These are phyloP conservation scores for Archivesica marissinica DNA, from an alignment of 1,140 invertebrate species.

Conservation along the genomic window DNA sequence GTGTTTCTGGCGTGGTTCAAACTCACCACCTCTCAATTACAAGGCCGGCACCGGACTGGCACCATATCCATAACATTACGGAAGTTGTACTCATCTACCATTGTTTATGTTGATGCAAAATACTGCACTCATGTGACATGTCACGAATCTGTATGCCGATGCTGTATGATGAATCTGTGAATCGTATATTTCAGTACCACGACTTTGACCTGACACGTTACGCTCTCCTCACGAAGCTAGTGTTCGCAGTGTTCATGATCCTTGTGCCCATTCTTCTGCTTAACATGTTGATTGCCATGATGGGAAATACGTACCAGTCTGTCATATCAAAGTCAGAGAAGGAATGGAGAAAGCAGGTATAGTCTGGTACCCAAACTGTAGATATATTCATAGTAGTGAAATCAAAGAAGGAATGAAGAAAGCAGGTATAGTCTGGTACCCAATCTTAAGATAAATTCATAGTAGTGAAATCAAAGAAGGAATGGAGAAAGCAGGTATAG, in stretches of 20 bases:
- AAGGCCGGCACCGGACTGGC: no score
- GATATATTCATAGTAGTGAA: constrained; percentile 85
- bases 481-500: constrained; percentile 99
- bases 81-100: no score
- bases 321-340: constrained; percentile 99
- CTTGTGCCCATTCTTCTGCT: constrained; percentile 95
- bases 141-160: no score
- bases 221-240: constrained; percentile 94
- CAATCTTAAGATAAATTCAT: neutral
- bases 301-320: constrained; percentile 86
- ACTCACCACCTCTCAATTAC: no score
- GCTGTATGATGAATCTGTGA: no score
- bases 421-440: no score
- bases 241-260: constrained; percentile 99
- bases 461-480: constrained; percentile 94
- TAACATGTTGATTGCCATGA: constrained; percentile 87
- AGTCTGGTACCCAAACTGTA: no score
- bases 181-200: constrained; percentile 91
- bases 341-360: constrained; percentile 99
- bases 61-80: no score
- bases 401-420: constrained; percentile 99
- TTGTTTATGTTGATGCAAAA: no score
- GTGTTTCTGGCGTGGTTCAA: no score
- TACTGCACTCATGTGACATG: no score
- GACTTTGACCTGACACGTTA: constrained; percentile 95